Percentiles rank a stretch among this genome's conserved stretches.
phyloP scores from a whole-genome alignment of 2,113 vertebrate species.

The Pachycephala philippinensis region DNA sequence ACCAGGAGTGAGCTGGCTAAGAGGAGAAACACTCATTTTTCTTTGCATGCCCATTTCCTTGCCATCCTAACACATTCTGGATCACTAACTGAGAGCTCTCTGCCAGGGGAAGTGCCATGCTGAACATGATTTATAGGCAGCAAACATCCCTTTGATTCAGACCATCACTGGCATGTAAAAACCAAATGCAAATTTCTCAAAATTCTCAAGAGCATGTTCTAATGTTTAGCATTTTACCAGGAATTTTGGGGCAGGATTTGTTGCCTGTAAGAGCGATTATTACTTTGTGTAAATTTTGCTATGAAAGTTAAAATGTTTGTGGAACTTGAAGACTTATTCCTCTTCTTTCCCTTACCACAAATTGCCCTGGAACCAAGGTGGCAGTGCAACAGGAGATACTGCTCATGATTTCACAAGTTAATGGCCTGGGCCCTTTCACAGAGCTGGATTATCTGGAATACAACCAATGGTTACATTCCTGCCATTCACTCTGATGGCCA shows the following conservation, averaged over 20 bases:
- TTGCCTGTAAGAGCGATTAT: neutral
- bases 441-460: neutral
- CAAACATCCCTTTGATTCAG: neutral
- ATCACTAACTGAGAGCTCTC: neutral
- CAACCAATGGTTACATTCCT: rapidly evolving
- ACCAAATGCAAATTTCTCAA: neutral
- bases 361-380: neutral
- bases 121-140: neutral
- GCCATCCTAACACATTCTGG: neutral
- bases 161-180: rapidly evolving
- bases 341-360: neutral
- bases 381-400: neutral
- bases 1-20: neutral
- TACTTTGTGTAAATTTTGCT: neutral
- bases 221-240: neutral
- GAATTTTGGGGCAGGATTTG: neutral
- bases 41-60: neutral
- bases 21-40: neutral
- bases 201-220: neutral
- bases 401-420: neutral
- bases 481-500: neutral
- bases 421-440: neutral
- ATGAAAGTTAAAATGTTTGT: neutral
- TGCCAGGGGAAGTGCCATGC: neutral
- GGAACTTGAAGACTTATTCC: neutral